Percentiles rank a stretch among this genome's conserved stretches.
Conservation (phyloP, 2,113 vertebrate genomes). For the Eretmochelys imbricata region DNA sequence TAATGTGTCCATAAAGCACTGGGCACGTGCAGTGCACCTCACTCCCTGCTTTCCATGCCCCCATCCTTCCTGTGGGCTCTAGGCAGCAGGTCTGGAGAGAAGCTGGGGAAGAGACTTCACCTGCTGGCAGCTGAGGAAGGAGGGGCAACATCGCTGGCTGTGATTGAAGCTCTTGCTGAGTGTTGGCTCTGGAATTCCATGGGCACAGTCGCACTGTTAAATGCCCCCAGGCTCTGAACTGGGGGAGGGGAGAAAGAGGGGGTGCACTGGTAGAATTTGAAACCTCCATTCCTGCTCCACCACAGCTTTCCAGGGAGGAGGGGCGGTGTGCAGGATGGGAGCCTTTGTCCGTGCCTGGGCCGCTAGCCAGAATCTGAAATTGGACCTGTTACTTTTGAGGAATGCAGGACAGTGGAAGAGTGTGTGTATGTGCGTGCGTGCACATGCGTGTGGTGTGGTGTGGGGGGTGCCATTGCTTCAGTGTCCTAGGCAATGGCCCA, state of each 20-base stretch:
- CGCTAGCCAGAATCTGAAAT: neutral
- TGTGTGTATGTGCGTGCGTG: too few relatives aligned
- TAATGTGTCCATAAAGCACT: accelerated
- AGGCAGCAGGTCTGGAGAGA: neutral
- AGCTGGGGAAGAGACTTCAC: neutral
- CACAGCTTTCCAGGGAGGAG: neutral
- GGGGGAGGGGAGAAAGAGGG: neutral
- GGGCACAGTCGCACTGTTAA: neutral
- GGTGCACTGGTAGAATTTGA: neutral
- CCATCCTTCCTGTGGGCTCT: accelerated
- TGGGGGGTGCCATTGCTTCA: conserved; percentile 13
- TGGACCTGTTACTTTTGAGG: conserved; percentile 62
- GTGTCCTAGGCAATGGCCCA: conserved; percentile 43
- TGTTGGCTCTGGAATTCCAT: neutral
- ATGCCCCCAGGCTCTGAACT: neutral
- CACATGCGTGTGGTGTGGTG: neutral
- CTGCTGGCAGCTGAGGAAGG: neutral
- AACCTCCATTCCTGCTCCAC: neutral
- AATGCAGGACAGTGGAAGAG: conserved; percentile 18
- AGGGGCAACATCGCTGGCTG: accelerated
- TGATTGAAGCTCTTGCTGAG: neutral
- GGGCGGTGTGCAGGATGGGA: neutral
- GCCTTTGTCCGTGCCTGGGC: neutral
- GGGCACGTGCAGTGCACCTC: neutral
- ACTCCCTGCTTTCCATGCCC: neutral